Conservation (phyloP, 2,113 vertebrate species). For the Tursiops truncatus region DNA sequence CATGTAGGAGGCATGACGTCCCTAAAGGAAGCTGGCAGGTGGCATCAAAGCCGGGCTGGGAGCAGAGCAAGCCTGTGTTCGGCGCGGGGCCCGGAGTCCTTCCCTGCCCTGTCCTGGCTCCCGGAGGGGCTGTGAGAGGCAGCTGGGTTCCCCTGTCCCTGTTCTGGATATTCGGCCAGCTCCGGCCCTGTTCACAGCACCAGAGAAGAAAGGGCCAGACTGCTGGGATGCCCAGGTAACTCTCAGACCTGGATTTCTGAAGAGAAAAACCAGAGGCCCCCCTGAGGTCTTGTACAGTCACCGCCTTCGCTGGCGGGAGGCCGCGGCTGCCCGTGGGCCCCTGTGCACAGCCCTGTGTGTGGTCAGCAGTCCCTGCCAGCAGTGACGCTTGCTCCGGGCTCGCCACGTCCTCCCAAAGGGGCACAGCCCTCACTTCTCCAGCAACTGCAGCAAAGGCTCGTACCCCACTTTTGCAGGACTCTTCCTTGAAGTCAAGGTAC, state of each 20-base stretch:
- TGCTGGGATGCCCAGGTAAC: conserved; percentile 62
- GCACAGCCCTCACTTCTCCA: background rate
- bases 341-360: background rate
- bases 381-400: background rate
- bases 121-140: background rate
- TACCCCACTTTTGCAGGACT: background rate
- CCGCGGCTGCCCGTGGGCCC: background rate
- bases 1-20: conserved; percentile 46
- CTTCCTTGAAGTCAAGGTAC: conserved; percentile 44
- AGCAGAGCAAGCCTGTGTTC: conserved; percentile 50
- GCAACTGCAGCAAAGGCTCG: background rate
- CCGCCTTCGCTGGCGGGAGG: background rate
- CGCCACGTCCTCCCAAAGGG: background rate
- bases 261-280: background rate
- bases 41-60: background rate
- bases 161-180: conserved; percentile 77
- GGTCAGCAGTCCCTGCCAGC: background rate
- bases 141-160: background rate
- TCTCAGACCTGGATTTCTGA: conserved; percentile 80
- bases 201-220: background rate
- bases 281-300: background rate
- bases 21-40: background rate
- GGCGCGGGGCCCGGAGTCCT: background rate
- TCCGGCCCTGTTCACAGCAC: conserved; percentile 66
- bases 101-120: conserved; percentile 29